Evolutionary conservation across 1,140 invertebrate species (phyloP), one percentile per base, ranked within the genome.

Genomic region (Drosophila setifemur): DNA sequence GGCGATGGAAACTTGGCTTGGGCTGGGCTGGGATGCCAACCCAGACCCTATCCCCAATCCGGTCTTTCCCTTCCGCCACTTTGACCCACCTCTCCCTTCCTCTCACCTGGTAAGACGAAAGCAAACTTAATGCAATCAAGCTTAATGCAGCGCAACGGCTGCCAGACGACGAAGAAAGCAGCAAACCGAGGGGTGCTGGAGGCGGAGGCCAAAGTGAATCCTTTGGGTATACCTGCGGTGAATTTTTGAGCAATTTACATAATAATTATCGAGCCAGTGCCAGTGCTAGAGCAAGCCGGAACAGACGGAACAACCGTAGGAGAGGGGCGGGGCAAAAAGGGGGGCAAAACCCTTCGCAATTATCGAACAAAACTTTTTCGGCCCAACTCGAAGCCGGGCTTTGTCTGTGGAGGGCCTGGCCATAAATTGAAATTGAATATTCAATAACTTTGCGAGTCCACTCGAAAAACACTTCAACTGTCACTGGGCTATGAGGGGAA

Each of bases 181-280:
- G 18, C 21, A 2, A 3, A 8, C 21, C 3, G 45, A 7, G 3
- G 12, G 16, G 4, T 18, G 26, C 12, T 16, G 9, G n/a, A 19
- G 11, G 48, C 35, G 26, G 44, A 49, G 67, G 74, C 72, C n/a
- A 82, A 81, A 72, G 73, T 83, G 77, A 73, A 73, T 85, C 78
- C 78, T 57, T 83, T 70, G 78, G 79, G 79, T 68, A 73, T 83
- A 83, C 69, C 69, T 83, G 78, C 79, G 78, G 78, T 83, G 78
- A 71, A 83, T 83, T 83, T 83, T 83, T 85, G 79, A 83, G 74
- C 79, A 83, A 85, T 83, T 83, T 83, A 85, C 79, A 83, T 85
- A 83, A 83, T 85, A 83, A 83, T 83, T 85, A 83, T 79, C 79
- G 79, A 78, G 73, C 61, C 61, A 52, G 57, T 28, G 54, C 53